These are phyloP conservation scores for Tylochromis polylepis DNA, from an alignment of 2,113 vertebrate genomes.

Conservation along the genomic window DNA sequence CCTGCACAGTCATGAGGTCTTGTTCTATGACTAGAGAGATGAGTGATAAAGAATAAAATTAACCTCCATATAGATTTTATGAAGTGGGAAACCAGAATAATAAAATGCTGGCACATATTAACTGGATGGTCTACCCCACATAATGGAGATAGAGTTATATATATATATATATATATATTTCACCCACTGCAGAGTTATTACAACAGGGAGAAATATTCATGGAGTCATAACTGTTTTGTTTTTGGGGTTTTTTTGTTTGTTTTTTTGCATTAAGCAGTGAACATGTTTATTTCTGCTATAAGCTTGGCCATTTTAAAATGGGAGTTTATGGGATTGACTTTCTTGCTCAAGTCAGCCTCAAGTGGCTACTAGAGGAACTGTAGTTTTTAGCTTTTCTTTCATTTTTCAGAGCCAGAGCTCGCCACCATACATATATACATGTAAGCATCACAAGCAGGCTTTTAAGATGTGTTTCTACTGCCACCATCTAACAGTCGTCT, in stretches of 20 bases:
- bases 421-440: not conserved
- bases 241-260: too few species aligned
- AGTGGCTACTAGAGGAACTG: not conserved
- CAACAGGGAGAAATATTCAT: fast-evolving
- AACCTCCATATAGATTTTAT: not conserved
- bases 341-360: not conserved
- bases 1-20: fast-evolving
- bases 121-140: not conserved
- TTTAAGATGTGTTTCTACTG: not conserved
- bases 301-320: not conserved
- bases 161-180: too few species aligned
- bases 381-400: not conserved
- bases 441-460: not conserved
- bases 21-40: not conserved
- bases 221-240: not conserved
- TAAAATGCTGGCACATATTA: too few species aligned
- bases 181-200: not conserved
- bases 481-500: not conserved
- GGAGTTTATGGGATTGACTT: not conserved
- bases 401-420: not conserved
- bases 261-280: not conserved
- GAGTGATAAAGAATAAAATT: not conserved
- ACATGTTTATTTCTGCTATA: not conserved
- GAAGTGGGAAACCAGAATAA: not conserved
- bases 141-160: not conserved